Evolutionary conservation across 2,888 invertebrate genomes (phyloP), one percentile per base, ranked within the genome.

Genomic region (Drosophila anomelani): DNA sequence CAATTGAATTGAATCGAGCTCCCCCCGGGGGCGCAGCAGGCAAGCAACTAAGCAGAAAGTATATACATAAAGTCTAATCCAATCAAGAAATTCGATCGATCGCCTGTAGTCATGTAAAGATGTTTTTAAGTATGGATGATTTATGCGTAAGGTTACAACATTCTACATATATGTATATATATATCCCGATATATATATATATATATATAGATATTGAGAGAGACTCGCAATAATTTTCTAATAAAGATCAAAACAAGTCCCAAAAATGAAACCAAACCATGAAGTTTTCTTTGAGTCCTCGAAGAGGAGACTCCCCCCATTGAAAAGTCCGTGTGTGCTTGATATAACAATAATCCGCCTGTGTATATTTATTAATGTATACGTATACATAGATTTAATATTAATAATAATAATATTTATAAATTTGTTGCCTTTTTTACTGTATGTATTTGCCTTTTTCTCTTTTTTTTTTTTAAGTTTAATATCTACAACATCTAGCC

Each of bases 141-240:
- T 34, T 34, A 63, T 59, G 69, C 57, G 71, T 78, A 76, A 76
- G 71, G 66, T 61, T 68, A 70, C 44, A 60, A 73, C 78, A 75
- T 60, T 78, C 58, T 73, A 20, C 34, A 36, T 20, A 67, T 55
- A 55, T 44, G 20, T 51, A 53, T 39, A 58, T 13, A 55, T 49
- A 47, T 58, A 46, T 62, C 23, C 54, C 15, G 3, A 20, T 51
- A 6, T 44, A 32, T 61, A 43, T 58, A 43, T 56, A 38, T 68
- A 43, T 69, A 44, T 64, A 34, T 20, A 34, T 51, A 20, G 34
- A 51, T 34, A 64, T 63, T 73, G 72, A 75, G 76, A 78, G 56
- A 77, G 63, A 85, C 77, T 79, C 76, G 81, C 81, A 82, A 84
- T 68, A 71, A 79, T 81, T 83, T 68, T 72, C 46, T 60, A 76